Conservation (phyloP, 2,797 vertebrate species). For the Carduelis carduelis region DNA sequence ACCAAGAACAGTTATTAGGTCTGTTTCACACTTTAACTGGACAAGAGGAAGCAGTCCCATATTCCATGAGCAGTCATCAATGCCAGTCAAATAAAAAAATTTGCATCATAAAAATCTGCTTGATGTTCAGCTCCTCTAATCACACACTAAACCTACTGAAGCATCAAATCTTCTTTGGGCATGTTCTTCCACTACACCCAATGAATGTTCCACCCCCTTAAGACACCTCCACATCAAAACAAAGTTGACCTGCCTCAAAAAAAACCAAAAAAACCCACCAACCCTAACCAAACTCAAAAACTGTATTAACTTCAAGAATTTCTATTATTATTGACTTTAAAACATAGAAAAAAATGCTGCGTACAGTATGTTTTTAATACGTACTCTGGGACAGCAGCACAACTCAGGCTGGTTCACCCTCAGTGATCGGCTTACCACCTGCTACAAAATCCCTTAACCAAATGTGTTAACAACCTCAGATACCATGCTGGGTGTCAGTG, state of each 20-base stretch:
- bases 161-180: neutral
- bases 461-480: neutral
- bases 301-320: neutral
- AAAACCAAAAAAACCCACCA: accelerated
- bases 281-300: accelerated
- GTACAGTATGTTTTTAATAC: neutral
- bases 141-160: neutral
- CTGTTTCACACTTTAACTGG: neutral
- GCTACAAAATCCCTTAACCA: neutral
- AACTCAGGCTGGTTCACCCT: neutral
- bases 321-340: neutral
- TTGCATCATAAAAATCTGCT: accelerated
- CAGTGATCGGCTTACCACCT: neutral
- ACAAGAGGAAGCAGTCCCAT: neutral
- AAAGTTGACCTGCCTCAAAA: neutral
- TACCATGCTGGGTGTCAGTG: neutral
- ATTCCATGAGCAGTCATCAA: neutral
- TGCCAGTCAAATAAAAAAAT: neutral
- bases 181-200: neutral
- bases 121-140: neutral
- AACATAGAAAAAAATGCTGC: neutral
- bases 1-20: neutral
- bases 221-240: neutral
- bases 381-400: neutral
- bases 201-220: neutral